phyloP scores from a whole-genome alignment of 2,888 invertebrate genomes.

The Scaptomyza polygonia region DNA sequence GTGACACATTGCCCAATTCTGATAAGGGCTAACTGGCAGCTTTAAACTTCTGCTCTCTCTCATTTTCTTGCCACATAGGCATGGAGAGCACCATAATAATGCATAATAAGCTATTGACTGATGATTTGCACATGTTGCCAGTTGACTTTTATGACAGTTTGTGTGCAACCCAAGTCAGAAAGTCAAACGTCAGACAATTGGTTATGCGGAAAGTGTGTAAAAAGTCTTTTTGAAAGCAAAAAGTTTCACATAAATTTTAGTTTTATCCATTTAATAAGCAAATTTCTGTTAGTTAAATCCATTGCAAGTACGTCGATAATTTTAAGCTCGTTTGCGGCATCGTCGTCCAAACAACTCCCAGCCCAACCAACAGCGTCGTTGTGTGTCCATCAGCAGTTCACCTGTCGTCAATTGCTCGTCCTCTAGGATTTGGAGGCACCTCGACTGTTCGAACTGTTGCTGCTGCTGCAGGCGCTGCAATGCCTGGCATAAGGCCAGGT shows the following conservation, averaged over 20 bases:
- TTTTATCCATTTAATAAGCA: background rate
- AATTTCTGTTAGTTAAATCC: background rate
- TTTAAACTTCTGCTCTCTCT: background rate
- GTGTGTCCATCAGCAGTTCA: constrained; percentile 54
- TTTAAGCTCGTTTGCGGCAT: constrained; percentile 56
- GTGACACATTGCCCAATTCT: constrained; percentile 16
- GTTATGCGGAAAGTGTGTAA: constrained; percentile 11
- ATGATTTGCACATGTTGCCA: constrained; percentile 33
- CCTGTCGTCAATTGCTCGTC: constrained; percentile 40
- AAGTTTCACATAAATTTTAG: background rate
- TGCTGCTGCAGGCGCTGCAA: constrained; percentile 36
- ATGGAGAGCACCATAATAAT: constrained; percentile 33
- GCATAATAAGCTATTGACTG: constrained; percentile 25
- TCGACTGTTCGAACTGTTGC: constrained; percentile 19
- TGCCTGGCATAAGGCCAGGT: constrained; percentile 55
- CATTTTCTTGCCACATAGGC: background rate
- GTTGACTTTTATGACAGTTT: constrained; percentile 46
- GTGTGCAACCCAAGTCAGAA: constrained; percentile 13
- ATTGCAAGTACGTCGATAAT: no score
- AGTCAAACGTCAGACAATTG: constrained; percentile 14
- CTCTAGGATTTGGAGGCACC: constrained; percentile 41
- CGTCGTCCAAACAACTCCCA: constrained; percentile 45
- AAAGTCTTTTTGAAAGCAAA: background rate
- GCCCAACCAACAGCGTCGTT: constrained; percentile 47
- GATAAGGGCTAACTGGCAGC: constrained; percentile 43